phyloP scores from a whole-genome alignment of 2,888 invertebrate genomes.

The Melanophora roralis region DNA sequence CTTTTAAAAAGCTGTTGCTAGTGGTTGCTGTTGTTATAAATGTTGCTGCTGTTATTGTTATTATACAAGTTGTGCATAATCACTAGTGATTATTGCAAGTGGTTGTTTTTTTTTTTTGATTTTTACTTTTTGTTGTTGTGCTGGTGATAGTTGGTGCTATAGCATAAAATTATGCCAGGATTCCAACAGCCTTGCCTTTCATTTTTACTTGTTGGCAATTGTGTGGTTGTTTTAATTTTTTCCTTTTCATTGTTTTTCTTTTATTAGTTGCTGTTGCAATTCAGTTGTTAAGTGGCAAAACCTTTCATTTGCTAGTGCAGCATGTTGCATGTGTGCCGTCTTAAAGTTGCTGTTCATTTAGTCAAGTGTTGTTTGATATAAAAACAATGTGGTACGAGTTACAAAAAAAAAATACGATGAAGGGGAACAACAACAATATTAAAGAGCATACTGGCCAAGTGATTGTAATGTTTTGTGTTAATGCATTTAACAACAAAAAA shows the following conservation, averaged over 20 bases:
- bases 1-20: conserved; percentile 1
- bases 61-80: conserved; percentile 53
- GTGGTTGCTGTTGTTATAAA: conserved; percentile 16
- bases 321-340: conserved; percentile 41
- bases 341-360: conserved; percentile 40
- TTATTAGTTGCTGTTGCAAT: neutral
- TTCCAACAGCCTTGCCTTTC: conserved; percentile 50
- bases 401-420: neutral
- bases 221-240: neutral
- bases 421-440: neutral
- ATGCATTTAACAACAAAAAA: conserved; percentile 57
- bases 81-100: conserved; percentile 58
- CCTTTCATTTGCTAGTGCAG: conserved; percentile 37
- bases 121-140: conserved; percentile 23
- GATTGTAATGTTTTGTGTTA: conserved; percentile 53
- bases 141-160: conserved; percentile 20
- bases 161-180: conserved; percentile 56
- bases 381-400: neutral
- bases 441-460: conserved; percentile 56
- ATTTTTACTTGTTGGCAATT: conserved; percentile 19
- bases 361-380: conserved; percentile 21
- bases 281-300: conserved; percentile 11
- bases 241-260: neutral
- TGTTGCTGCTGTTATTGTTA: conserved; percentile 33
- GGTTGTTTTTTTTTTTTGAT: conserved; percentile 50